Percentiles rank a stretch among this genome's conserved stretches.
phyloP scores from a whole-genome alignment of 2,113 vertebrate species.

The Sander vitreus region DNA sequence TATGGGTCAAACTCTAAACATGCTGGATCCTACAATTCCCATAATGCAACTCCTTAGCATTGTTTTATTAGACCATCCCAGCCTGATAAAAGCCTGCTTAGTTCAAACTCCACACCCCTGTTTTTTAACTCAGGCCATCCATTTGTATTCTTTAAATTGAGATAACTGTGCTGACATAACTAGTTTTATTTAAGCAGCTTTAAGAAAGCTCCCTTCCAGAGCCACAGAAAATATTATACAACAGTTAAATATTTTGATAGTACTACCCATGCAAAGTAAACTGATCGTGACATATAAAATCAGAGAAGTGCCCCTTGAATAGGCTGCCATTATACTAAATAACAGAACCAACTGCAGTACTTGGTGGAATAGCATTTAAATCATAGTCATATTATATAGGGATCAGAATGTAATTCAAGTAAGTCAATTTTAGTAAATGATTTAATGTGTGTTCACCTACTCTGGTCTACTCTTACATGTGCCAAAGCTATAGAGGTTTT shows the following conservation, averaged over 20 bases:
- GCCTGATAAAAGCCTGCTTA: not conserved
- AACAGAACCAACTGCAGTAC: not conserved
- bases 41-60: not conserved
- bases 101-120: not conserved
- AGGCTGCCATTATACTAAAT: not conserved
- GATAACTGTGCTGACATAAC: not conserved
- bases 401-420: not conserved
- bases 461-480: not conserved
- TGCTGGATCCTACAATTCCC: not conserved
- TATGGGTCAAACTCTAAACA: not conserved
- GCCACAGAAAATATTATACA: not conserved
- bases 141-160: not conserved
- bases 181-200: not conserved
- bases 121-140: not conserved
- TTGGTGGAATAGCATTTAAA: not conserved
- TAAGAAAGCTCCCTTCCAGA: not conserved
- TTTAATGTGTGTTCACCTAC: not conserved
- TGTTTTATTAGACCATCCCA: not conserved
- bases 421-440: constrained; percentile 8
- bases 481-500: not conserved
- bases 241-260: not conserved
- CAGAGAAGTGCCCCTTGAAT: not conserved
- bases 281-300: not conserved
- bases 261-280: not conserved
- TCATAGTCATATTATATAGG: not conserved